Evolutionary conservation across 2,797 vertebrate species (phyloP), one percentile per base, ranked within the genome.

Genomic region (Xerus rutilus): DNA sequence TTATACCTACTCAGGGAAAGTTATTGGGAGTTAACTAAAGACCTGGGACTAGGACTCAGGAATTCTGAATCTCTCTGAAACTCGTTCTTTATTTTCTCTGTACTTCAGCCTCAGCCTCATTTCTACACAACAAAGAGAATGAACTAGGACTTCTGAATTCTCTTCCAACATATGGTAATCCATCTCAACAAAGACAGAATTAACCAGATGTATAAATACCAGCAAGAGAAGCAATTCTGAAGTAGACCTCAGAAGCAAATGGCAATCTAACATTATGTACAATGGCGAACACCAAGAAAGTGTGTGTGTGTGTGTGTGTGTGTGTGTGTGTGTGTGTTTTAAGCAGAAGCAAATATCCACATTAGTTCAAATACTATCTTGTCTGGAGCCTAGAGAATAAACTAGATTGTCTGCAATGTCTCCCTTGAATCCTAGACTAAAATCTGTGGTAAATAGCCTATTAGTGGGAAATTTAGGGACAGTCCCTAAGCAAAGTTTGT

Each of bases 401-500:
- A 78, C 30, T 57, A 93, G 77, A 92, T 70, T 47, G 81, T n/a
- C n/a, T 85, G 5, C 13, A 62, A 49, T 39, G 59, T 77, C 64
- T 93, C 57, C 45, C 62, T 92, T 74, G 52, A 65, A 30, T 83
- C 69, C 72, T 11, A 79, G 92, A 52, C n/a, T 91, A 64, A 92
- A 96, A 95, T 92, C 73, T 69, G 52, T 13, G 18, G 65, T 81
- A 94, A 96, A 67, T 35, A 96, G 45, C 20, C 4, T 77, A 54
- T 74, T 86, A 59, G 76, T 69, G 20, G 35, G 89, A 94, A 97
- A 90, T 95, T 93, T 97, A 13, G 81, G 92, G 96, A 96, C 59
- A 67, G 64, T 93, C 95, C 93, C 95, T 97, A 92, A 96, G 79
- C 70, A 76, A 83, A 89, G 94, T 97, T 97, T 97, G 95, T 96